Evolutionary conservation across 1,140 invertebrate species (phyloP).

Genomic region (Fopius arisanus): DNA sequence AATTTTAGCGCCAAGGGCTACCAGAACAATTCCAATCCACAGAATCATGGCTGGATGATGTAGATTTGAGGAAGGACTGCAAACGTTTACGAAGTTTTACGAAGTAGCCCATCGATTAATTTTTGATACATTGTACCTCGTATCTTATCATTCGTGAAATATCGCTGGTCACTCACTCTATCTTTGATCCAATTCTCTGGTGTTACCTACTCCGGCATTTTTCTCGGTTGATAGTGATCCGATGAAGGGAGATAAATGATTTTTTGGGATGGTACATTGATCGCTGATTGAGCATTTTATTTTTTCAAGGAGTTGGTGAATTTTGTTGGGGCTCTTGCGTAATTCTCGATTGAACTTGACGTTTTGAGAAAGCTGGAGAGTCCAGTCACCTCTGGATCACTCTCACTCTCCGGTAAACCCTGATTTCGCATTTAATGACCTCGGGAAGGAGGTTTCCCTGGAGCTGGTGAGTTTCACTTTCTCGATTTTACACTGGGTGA

Average conservation of each 20-base stretch:
- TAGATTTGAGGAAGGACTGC: background rate
- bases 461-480: background rate
- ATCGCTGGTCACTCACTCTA: background rate
- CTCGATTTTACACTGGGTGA: background rate
- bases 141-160: background rate
- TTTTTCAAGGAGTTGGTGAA: no score
- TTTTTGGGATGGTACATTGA: no score
- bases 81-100: background rate
- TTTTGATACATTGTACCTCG: background rate
- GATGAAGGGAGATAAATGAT: no score
- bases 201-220: background rate
- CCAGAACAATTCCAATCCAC: background rate
- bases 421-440: background rate
- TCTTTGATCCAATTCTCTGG: background rate
- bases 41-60: background rate
- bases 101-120: background rate
- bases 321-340: background rate
- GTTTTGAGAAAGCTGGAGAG: background rate
- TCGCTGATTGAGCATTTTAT: no score
- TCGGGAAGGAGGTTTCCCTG: background rate
- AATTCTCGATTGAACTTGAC: background rate
- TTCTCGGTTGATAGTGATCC: no score
- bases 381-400: background rate
- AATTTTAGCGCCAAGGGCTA: background rate
- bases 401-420: background rate